Base-by-base conservation (phyloP, 2,888 invertebrate genomes). In the Acleris emargana region DNA sequence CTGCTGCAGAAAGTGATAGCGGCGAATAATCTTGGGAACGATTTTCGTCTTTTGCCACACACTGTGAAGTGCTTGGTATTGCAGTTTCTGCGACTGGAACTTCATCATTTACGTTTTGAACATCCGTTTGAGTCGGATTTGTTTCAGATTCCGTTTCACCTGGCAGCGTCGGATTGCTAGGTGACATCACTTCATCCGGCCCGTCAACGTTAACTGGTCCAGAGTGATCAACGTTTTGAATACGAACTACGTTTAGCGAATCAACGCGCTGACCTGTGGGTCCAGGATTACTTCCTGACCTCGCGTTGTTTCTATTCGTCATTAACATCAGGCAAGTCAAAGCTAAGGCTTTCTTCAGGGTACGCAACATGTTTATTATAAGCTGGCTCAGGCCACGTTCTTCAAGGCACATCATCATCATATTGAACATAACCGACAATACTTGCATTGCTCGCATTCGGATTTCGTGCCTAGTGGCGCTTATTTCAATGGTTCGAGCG, bases 341-440 rank as follows among this genome's bases (percentile, higher is more conserved):
- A 6, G 91, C 92, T 54, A 93, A 72, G 13, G 93, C 89, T 68
- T 89, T 89, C 72, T 93, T 93, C 5, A 93, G 82, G 16, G 87
- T 87, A 52, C 88, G 79, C 63, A 93, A 72, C 92, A 93, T 92
- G 62, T 73, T 84, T 52, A 91, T 91, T 59, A 93, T 91, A 4
- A 89, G 79, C 68, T 89, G 87, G 70, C 90, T 91, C 45, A 93
- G 81, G 22, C 91, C 91, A 45, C 86, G 81, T 70, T 91, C 91
- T 69, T 92, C 91, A 38, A 92, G 79, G 68, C 93, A 93, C 86
- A 88, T 88, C 91, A 93, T 92, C 93, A 93, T 93, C 84, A 91
- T 90, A 70, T 91, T 90, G 70, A 93, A 93, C 90, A 93, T 91
- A 4, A 90, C 86, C n/a, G 92, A 90, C 20, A 93, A 74, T 1